phyloP scores from a whole-genome alignment of 2,113 vertebrate genomes.

The Danio rerio region DNA sequence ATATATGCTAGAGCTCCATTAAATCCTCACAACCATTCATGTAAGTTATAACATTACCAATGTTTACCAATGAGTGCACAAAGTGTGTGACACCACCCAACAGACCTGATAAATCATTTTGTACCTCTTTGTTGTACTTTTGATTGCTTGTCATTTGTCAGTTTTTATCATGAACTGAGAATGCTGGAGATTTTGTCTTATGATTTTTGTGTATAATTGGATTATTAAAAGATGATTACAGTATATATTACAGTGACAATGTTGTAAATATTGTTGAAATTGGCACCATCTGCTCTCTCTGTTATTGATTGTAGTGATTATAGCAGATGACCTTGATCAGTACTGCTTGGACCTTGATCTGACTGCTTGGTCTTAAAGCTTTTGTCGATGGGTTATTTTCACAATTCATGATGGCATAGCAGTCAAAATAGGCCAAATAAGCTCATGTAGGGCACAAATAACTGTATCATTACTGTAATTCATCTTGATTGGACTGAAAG shows the following conservation, averaged over 20 bases:
- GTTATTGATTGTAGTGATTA: not conserved
- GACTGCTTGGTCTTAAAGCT: too few relatives aligned
- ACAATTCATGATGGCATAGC: too few relatives aligned
- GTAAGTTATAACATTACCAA: not conserved
- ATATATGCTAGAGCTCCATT: not conserved
- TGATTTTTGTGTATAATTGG: not conserved
- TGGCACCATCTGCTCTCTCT: not conserved
- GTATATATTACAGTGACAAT: not conserved
- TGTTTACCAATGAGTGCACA: not conserved
- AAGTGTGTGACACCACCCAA: not conserved
- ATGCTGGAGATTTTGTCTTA: too few relatives aligned
- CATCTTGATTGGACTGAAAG: too few relatives aligned
- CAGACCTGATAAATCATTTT: not conserved
- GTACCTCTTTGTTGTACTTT: not conserved
- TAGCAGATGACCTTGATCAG: not conserved
- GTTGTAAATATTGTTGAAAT: not conserved
- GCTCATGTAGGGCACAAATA: too few relatives aligned
- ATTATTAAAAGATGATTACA: not conserved
- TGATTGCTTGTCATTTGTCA: too few relatives aligned
- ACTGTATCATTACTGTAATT: too few relatives aligned
- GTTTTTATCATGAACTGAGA: too few relatives aligned
- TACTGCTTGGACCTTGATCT: not conserved
- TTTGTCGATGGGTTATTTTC: too few relatives aligned
- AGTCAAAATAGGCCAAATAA: too few relatives aligned
- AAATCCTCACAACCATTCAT: not conserved